A percentile compares a stretch with the other conserved stretches of the same genome.
phyloP scores from a whole-genome alignment of 2,113 vertebrate genomes.

The Camelus dromedarius region DNA sequence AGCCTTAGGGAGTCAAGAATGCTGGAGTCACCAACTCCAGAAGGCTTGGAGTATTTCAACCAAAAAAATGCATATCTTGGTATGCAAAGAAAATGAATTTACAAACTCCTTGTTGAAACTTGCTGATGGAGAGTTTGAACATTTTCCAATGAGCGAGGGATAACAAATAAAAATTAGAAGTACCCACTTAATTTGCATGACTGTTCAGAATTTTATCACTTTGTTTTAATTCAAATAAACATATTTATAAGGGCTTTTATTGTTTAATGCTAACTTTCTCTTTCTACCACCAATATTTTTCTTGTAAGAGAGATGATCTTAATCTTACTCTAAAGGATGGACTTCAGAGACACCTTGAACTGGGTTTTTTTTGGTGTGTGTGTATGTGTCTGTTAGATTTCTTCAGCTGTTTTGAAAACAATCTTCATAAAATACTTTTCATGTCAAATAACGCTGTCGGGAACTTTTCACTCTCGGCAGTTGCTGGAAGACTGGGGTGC shows the following conservation, averaged over 20 bases:
- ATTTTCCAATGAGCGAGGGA: background rate
- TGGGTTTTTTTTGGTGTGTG: background rate
- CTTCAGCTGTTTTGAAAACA: slow-evolving; percentile 1
- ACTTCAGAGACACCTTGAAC: background rate
- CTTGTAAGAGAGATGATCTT: background rate
- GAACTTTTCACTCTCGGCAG: background rate
- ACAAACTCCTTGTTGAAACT: background rate
- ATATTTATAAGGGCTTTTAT: background rate
- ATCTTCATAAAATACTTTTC: background rate
- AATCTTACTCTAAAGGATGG: background rate
- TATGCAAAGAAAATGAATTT: background rate
- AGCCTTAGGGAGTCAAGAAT: background rate
- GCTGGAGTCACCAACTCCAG: background rate
- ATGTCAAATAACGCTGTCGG: background rate
- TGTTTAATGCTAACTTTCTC: background rate
- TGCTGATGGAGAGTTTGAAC: background rate
- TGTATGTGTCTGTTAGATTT: background rate
- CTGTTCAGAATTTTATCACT: background rate
- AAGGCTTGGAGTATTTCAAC: background rate
- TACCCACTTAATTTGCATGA: background rate
- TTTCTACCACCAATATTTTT: background rate
- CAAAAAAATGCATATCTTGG: background rate
- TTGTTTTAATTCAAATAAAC: background rate
- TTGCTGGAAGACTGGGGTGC: background rate
- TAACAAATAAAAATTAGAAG: background rate